A percentile compares a stretch with the other conserved stretches of the same genome.
phyloP scores from a whole-genome alignment of 2,113 vertebrate species.

The Oriolus oriolus region DNA sequence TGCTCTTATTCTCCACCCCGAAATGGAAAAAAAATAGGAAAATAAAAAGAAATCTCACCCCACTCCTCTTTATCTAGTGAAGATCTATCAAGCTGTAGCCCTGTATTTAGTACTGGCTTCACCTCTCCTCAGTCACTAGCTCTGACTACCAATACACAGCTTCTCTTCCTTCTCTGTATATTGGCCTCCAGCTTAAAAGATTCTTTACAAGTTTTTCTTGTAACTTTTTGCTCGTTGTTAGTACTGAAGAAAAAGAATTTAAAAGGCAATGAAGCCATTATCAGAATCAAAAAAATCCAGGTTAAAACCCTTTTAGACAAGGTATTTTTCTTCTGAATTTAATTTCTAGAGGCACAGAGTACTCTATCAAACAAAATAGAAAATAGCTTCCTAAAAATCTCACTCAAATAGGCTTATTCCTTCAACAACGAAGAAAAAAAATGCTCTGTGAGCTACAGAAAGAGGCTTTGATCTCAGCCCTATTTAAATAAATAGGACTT shows the following conservation, averaged over 20 bases:
- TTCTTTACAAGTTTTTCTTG: neutral
- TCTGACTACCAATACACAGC: neutral
- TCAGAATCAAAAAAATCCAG: neutral
- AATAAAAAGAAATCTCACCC: neutral
- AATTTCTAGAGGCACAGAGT: neutral
- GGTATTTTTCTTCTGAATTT: neutral
- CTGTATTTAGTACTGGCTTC: neutral
- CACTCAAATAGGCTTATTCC: neutral
- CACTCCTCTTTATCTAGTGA: neutral
- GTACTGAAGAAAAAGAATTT: neutral
- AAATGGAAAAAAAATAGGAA: neutral
- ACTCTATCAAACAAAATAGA: neutral
- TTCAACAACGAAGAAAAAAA: neutral
- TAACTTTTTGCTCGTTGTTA: neutral
- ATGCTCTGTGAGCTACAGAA: neutral
- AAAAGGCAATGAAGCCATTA: neutral
- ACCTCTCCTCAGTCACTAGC: neutral
- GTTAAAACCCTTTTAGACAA: neutral
- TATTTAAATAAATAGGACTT: neutral
- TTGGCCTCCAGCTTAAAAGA: neutral
- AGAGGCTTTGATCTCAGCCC: neutral
- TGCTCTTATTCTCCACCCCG: neutral
- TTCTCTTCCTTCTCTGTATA: neutral
- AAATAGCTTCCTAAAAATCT: neutral
- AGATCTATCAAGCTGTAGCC: neutral